Evolutionary conservation across 1,140 invertebrate genomes (phyloP), one percentile per base, ranked within the genome.

Genomic region (Lineus longissimus): DNA sequence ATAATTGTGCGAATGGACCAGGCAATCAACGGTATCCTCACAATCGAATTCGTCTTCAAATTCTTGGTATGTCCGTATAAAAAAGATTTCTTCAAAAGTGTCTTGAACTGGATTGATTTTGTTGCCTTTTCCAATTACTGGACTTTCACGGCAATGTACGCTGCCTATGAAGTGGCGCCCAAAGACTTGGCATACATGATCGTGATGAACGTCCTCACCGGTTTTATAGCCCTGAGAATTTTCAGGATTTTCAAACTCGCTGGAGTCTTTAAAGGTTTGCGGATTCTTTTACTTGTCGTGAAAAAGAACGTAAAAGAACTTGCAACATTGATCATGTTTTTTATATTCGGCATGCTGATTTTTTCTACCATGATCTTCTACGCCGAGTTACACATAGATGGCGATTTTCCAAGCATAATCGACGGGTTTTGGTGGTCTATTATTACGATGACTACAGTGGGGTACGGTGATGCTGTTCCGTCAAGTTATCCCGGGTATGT

Each of bases 391-490:
- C 19, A 27, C n/a, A 27, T 23, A 51, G 47, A 51, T 51, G 25
- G 47, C 25, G 33, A 36, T 15, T 51, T 51, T 27, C n/a, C n/a
- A 4, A 27, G 25, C 25, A 51, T 51, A 19, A 19, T 27, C 4
- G 25, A 19, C 47, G 47, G 47, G 4, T 23, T 51, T 9, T 71
- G 69, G 69, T 71, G 65, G 55, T 61, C 69, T 1, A 47, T 71
- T 17, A 69, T 66, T 54, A 71, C 69, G 9, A 61, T 69, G 64
- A 71, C 69, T 9, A 71, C 67, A 29, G 65, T 71, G 19, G 69
- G 69, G 15, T 71, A 70, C 55, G 69, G 69, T 13, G 69, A 71
- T 61, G 54, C 55, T 17, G 56, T 63, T 13, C 69, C 69, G n/a
- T 23, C 29, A 19, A 61, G 66, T 15, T 22, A 36, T 31, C n/a